Evolutionary conservation across 2,113 vertebrate genomes (phyloP).

Genomic region (Aix galericulata): DNA sequence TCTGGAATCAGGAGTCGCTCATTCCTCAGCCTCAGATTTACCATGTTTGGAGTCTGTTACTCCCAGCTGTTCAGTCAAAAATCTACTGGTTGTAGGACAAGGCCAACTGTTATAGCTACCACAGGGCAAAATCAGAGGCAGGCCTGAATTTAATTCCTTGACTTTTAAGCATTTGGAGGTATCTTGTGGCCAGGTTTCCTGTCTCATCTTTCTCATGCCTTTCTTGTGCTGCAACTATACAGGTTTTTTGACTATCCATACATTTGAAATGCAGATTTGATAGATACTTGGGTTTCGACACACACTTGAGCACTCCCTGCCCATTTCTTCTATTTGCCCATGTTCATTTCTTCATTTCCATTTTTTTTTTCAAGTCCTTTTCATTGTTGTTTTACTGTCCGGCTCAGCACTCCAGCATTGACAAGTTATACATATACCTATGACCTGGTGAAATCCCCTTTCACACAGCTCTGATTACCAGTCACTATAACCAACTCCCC

Average conservation of each 20-base stretch:
- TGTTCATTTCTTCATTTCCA: neutral
- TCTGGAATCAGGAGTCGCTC: neutral
- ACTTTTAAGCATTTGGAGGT: neutral
- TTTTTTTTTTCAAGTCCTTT: neutral
- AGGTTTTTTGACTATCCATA: neutral
- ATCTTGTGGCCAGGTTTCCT: accelerated
- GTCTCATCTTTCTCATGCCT: neutral
- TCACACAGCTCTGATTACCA: neutral
- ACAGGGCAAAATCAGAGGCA: accelerated
- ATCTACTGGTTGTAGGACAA: neutral
- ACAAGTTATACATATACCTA: neutral
- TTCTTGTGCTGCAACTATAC: neutral
- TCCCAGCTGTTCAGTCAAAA: neutral
- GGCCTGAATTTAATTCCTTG: neutral
- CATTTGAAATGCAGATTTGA: neutral
- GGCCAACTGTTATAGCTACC: neutral
- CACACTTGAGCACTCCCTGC: neutral
- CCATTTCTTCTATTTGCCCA: accelerated
- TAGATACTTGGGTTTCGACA: neutral
- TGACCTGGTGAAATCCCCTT: neutral
- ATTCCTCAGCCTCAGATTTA: neutral
- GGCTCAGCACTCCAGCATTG: neutral
- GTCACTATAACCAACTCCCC: neutral
- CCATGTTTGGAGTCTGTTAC: neutral
- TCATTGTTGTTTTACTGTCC: neutral